Conservation (phyloP, 2,113 vertebrate genomes). For the Stegostoma tigrinum region DNA sequence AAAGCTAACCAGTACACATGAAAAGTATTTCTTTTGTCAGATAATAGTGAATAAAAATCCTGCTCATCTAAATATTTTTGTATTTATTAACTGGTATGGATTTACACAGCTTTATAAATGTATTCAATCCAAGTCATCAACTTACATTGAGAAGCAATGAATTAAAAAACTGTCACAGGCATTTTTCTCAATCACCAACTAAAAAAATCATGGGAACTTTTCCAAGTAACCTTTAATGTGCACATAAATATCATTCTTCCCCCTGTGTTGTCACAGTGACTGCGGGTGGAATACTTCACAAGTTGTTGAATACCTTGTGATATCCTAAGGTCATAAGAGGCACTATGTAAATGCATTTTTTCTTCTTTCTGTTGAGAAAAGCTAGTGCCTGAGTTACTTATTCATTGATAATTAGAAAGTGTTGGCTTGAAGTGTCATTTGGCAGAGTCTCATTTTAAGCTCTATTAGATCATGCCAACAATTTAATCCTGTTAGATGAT, state of each 20-base stretch:
- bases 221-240: not conserved
- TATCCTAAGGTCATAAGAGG: not conserved
- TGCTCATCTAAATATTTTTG: not conserved
- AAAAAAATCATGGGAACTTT: not conserved
- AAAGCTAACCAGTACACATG: not conserved
- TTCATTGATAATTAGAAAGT: not conserved
- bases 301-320: not conserved
- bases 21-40: not conserved
- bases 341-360: not conserved
- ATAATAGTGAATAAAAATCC: not conserved
- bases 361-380: not conserved
- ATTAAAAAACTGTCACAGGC: not conserved
- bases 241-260: not conserved
- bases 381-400: not conserved
- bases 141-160: not conserved
- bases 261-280: not conserved
- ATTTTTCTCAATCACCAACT: not conserved
- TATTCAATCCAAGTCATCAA: not conserved
- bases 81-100: not conserved
- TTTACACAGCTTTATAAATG: not conserved
- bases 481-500: not conserved
- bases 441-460: not conserved
- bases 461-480: not conserved
- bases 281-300: too few species aligned
- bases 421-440: not conserved